Percentiles rank a stretch among this genome's conserved stretches.
Conservation (phyloP, 1,140 invertebrate genomes). For the Hetaerina americana region DNA sequence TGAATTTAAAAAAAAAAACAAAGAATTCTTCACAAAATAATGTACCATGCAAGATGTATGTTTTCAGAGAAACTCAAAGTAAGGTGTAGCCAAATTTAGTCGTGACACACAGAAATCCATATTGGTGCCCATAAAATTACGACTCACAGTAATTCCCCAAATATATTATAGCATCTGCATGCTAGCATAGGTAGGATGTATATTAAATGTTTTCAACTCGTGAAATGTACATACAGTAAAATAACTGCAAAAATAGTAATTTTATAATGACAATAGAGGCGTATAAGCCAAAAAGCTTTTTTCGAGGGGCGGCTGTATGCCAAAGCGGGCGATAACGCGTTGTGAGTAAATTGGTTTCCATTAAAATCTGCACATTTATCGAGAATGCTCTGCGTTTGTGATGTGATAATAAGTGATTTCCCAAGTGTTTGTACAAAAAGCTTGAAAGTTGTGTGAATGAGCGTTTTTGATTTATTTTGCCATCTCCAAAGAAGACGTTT, state of each 20-base stretch:
- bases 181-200: neutral
- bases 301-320: neutral
- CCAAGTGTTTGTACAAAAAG: neutral
- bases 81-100: too few relatives aligned
- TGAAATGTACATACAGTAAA: neutral
- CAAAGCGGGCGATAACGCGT: neutral
- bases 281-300: neutral
- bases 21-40: neutral
- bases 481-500: neutral
- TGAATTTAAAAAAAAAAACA: neutral
- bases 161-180: neutral
- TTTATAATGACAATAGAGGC: neutral
- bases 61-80: neutral
- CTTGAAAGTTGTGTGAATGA: neutral
- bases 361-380: neutral
- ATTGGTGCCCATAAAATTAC: neutral
- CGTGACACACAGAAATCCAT: too few relatives aligned
- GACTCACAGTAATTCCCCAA: neutral
- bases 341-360: neutral
- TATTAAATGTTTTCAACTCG: neutral
- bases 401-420: neutral
- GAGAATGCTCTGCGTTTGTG: neutral
- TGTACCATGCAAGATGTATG: neutral
- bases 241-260: neutral
- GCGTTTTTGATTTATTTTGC: neutral